phyloP scores from a whole-genome alignment of 2,797 vertebrate species.

The Muscicapa striata region DNA sequence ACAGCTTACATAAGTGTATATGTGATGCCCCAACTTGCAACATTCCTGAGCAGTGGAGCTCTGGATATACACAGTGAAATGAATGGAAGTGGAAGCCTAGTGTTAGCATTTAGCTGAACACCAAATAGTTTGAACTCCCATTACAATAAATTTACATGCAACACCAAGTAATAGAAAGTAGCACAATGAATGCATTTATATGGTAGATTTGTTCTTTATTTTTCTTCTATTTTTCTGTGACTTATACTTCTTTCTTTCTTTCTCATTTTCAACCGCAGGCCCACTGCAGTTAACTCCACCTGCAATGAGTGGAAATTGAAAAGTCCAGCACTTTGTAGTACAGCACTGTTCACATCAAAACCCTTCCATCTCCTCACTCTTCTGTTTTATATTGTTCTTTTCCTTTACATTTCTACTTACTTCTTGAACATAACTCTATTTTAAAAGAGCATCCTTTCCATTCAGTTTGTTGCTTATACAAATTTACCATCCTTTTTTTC shows the following conservation, averaged over 20 bases:
- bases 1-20: constrained; percentile 21
- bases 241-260: neutral
- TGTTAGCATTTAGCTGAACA: neutral
- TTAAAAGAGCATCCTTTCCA: neutral
- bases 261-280: neutral
- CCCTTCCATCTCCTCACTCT: neutral
- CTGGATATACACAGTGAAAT: neutral
- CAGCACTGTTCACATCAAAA: neutral
- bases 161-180: neutral
- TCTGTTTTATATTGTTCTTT: neutral
- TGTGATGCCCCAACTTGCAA: neutral
- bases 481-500: neutral
- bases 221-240: neutral
- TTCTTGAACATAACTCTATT: neutral
- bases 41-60: neutral
- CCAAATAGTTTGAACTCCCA: neutral
- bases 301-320: neutral
- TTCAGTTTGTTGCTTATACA: neutral
- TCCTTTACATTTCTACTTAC: neutral
- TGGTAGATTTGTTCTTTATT: neutral
- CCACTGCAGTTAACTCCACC: neutral
- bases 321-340: neutral
- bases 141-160: neutral
- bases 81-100: neutral
- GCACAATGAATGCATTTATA: neutral